A percentile compares a stretch with the other conserved stretches of the same genome.
phyloP scores from a whole-genome alignment of 1,140 invertebrate genomes.

The Phenacoccus solenopsis region DNA sequence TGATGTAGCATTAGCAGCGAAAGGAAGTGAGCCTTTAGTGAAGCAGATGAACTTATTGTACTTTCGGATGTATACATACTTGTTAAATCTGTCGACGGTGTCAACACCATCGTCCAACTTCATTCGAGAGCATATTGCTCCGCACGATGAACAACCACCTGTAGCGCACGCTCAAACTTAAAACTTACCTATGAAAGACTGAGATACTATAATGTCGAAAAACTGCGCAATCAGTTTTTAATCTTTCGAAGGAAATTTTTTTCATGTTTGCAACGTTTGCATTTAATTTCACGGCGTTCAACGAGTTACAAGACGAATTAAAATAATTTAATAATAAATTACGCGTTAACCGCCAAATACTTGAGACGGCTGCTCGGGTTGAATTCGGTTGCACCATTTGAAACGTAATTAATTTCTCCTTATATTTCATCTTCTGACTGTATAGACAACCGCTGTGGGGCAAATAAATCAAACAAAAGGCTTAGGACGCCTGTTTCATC shows the following conservation, averaged over 20 bases:
- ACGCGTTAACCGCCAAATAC: neutral
- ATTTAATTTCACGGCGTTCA: neutral
- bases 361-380: neutral
- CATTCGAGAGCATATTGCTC: neutral
- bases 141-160: neutral
- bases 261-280: neutral
- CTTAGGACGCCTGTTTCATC: neutral
- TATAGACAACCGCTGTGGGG: neutral
- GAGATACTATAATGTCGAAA: too few relatives aligned
- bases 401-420: neutral
- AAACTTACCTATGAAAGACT: too few relatives aligned
- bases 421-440: neutral
- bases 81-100: neutral
- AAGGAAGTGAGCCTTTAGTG: neutral
- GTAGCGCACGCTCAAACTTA: too few relatives aligned
- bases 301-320: neutral
- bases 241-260: neutral
- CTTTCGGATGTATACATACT: neutral
- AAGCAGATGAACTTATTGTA: neutral
- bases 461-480: neutral
- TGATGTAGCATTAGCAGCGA: neutral
- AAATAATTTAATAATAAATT: conserved; percentile 4
- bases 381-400: neutral
- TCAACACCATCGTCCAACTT: neutral
- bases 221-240: neutral